Percentiles rank a stretch among this genome's conserved stretches.
These are phyloP conservation scores for Sphaeridia pumilis DNA, from an alignment of 2,888 invertebrate species.

Conservation along the genomic window DNA sequence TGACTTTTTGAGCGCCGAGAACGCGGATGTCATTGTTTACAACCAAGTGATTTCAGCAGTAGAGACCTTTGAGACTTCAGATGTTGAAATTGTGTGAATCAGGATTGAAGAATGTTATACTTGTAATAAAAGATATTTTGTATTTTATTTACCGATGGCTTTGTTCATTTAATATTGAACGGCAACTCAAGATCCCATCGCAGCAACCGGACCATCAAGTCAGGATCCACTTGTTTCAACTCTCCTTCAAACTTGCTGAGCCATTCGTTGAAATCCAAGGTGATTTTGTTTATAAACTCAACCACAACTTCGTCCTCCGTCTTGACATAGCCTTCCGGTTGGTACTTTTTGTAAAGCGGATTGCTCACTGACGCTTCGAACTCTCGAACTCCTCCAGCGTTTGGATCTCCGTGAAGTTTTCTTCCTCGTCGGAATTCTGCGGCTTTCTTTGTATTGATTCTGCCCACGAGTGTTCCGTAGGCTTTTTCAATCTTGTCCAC, in stretches of 20 bases:
- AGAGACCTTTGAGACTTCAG: constrained; percentile 24
- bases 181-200: constrained; percentile 21
- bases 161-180: no score
- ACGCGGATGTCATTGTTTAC: constrained; percentile 52
- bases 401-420: constrained; percentile 1
- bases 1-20: constrained; percentile 55
- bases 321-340: constrained; percentile 24
- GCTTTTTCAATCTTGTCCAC: no score
- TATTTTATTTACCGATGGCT: no score
- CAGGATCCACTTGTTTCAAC: constrained; percentile 12
- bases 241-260: constrained; percentile 14
- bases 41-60: constrained; percentile 44
- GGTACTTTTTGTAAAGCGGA: constrained; percentile 27
- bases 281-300: constrained; percentile 21
- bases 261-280: constrained; percentile 25
- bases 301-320: constrained; percentile 23
- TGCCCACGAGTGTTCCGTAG: constrained; percentile 8
- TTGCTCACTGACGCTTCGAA: constrained; percentile 19
- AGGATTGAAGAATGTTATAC: no score
- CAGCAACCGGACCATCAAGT: constrained; percentile 18
- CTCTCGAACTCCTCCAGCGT: constrained; percentile 10
- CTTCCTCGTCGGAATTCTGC: constrained; percentile 6
- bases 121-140: no score
- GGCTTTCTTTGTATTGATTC: constrained; percentile 9
- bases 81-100: no score